phyloP scores from a whole-genome alignment of 2,797 vertebrate genomes.

The Pogonophryne albipinna region DNA sequence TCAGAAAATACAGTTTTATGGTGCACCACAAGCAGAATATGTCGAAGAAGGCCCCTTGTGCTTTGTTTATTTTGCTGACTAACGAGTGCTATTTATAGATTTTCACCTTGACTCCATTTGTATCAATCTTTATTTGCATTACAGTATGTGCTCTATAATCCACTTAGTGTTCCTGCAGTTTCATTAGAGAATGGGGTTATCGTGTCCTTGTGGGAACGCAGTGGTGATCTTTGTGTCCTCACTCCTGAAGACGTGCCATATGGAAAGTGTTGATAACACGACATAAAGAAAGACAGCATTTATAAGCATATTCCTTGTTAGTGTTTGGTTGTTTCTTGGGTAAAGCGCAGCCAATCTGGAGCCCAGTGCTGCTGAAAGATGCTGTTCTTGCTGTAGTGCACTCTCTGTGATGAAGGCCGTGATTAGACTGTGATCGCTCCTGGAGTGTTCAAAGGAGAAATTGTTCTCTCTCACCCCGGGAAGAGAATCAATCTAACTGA shows the following conservation, averaged over 20 bases:
- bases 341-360: neutral
- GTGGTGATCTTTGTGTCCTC: slow-evolving; percentile 16
- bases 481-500: slow-evolving; percentile 68
- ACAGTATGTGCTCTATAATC: slow-evolving; percentile 46
- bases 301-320: neutral
- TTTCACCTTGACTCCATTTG: slow-evolving; percentile 28
- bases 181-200: slow-evolving; percentile 38
- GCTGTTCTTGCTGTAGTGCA: slow-evolving; percentile 59
- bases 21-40: neutral
- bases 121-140: slow-evolving; percentile 11
- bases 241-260: neutral
- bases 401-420: slow-evolving; percentile 66
- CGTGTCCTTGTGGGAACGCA: slow-evolving; percentile 41
- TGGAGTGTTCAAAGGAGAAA: slow-evolving; percentile 35
- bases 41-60: neutral
- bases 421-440: slow-evolving; percentile 39
- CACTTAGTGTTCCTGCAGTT: slow-evolving; percentile 46
- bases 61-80: slow-evolving; percentile 31
- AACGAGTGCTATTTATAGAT: slow-evolving; percentile 1
- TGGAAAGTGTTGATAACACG: neutral
- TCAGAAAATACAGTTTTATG: neutral
- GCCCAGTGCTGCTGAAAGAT: slow-evolving; percentile 23
- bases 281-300: neutral
- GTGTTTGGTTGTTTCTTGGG: neutral
- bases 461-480: slow-evolving; percentile 24